Evolutionary conservation across 2,888 invertebrate genomes (phyloP), one percentile per base, ranked within the genome.

Genomic region (Strigamia transsilvanica): DNA sequence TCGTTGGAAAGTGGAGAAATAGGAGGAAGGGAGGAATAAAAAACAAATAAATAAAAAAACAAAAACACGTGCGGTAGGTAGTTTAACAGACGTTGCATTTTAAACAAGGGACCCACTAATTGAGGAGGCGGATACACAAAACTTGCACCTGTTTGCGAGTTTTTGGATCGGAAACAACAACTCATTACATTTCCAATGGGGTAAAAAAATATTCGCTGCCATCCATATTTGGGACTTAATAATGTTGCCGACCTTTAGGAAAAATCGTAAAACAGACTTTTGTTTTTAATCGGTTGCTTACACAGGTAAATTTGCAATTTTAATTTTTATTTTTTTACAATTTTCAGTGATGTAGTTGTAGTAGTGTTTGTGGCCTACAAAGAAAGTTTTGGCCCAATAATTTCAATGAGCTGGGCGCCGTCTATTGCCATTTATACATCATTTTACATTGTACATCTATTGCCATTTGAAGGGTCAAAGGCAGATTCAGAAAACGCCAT

Each of bases 61-160:
- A 73, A 12, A 32, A 32, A 73, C 23, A 73, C 15, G 13, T 73
- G 73, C 13, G 73, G 73, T 73, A 56, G 56, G 56, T 56, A 56
- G 56, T 56, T 56, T 18, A 56, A 56, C 56, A 56, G 56, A 56
- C 56, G 56, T 73, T 73, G 73, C 32, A 73, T 73, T 73, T 73
- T 27, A 73, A 73, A 73, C 2, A 73, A 27, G 27, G 73, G 27
- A 27, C 27, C 73, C 23, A 32, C 73, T 73, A 73, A 73, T 73
- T 73, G 73, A 73, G 73, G 73, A 73, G 73, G 73, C 73, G 73
- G 73, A 73, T 23, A 73, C 23, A 73, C 12, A 18, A 73, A 32
- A 73, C 27, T 27, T 73, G 73, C 73, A 73, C 73, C 73, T 73
- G 73, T 73, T 73, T 3, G 27, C n/a, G 13, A 23, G 9, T 73